Base-by-base conservation (phyloP, 2,113 vertebrate genomes). In the Paratilapia polleni region DNA sequence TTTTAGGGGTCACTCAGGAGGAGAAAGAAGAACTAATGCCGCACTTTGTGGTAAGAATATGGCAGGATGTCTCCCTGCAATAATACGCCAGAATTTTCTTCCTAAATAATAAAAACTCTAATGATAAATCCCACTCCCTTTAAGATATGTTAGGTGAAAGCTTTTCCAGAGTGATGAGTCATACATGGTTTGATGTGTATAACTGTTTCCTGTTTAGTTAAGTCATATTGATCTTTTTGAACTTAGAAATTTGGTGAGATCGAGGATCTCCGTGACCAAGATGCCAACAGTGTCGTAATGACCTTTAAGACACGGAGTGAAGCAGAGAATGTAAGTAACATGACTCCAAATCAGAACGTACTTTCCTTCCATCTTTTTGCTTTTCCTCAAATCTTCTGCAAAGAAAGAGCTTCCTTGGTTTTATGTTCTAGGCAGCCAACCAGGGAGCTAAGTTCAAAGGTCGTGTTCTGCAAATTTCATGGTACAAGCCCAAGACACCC, bases 391-490 rank as follows among this genome's bases (percentile, higher is more conserved):
- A 73, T n/a, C 26, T 9, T 52, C 2, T 31, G 14, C 5, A 17
- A 49, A 49, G 17, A 49, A 6, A 17, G 1, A 49, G 41, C 26
- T 15, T 38, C 14, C 19, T 43, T 24, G 75, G 4, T 57, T 89
- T 81, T 56, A 11, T 60, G 66, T 83, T 93, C 7, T 78, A 99
- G 98, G 97, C 98, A 94, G 96, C 98, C 93, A 99, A 98, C 94
- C 98, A 99, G 94, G 98, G 98, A 52, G 97, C 97, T 56, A 97
- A 97, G 83, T 99, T 99, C 94, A 99, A 99, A 96, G 98, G 98
- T 89, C 97, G 98, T 22, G 94, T 96, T 89, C 96, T 99, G 62
- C 97, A 98, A 91, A 98, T 99, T 88, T 97, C 97, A 0, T 99
- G 98, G 98, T 97, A 99, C 96, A 99, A 99, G 91, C 97, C 98